These are phyloP conservation scores for Chromis chromis DNA, from an alignment of 2,797 vertebrate genomes.

Conservation along the genomic window DNA sequence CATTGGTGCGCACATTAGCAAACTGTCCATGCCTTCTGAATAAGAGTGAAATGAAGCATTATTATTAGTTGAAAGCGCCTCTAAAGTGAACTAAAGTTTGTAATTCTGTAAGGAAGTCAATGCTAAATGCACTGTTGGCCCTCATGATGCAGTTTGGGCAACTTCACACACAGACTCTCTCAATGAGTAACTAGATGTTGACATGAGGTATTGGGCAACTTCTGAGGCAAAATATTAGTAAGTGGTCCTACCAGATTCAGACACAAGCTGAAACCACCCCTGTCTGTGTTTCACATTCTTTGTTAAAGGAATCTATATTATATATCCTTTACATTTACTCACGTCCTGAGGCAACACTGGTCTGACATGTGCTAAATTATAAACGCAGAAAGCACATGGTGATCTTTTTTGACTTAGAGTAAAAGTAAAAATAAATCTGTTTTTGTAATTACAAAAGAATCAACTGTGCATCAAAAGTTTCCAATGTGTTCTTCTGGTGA, in stretches of 20 bases:
- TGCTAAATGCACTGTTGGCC: too few relatives aligned
- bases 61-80: neutral
- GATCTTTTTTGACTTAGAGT: too few relatives aligned
- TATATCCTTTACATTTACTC: too few relatives aligned
- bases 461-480: too few relatives aligned
- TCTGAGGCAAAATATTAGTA: neutral
- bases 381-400: too few relatives aligned
- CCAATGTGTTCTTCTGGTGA: too few relatives aligned
- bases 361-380: too few relatives aligned
- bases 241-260: slow-evolving; percentile 21
- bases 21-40: neutral
- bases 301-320: too few relatives aligned
- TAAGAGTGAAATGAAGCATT: neutral
- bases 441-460: too few relatives aligned
- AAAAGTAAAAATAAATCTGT: too few relatives aligned
- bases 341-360: too few relatives aligned
- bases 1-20: too few relatives aligned
- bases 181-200: slow-evolving; percentile 67
- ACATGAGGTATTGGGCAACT: slow-evolving; percentile 39
- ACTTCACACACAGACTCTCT: slow-evolving; percentile 1
- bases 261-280: neutral
- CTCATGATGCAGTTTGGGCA: neutral
- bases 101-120: neutral
- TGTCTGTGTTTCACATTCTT: neutral
- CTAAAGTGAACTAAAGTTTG: rapidly evolving